A percentile compares a stretch with the other conserved stretches of the same genome.
phyloP scores from a whole-genome alignment of 2,797 vertebrate genomes.

The Acanthornis magna region DNA sequence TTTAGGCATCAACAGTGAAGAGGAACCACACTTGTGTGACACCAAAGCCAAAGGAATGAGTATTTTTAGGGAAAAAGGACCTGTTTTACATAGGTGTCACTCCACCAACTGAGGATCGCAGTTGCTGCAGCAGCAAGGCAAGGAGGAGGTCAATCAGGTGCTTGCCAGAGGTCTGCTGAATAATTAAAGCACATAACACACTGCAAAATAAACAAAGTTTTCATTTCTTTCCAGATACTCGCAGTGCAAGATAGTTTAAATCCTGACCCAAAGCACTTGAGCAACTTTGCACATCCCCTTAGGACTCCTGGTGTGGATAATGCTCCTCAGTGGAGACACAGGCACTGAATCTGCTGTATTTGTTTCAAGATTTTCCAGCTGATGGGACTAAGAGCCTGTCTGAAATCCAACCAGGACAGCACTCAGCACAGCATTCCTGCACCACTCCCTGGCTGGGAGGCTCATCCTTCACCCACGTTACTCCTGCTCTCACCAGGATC shows the following conservation, averaged over 20 bases:
- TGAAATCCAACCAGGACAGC: neutral
- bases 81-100: neutral
- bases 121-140: neutral
- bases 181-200: neutral
- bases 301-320: neutral
- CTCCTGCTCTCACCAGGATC: neutral
- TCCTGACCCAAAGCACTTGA: neutral
- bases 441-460: neutral
- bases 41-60: neutral
- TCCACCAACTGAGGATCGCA: neutral
- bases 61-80: neutral
- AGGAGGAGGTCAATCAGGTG: neutral
- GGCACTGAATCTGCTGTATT: neutral
- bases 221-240: neutral
- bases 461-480: rapidly evolving
- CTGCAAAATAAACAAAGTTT: conserved; percentile 8
- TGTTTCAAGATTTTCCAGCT: conserved; percentile 25
- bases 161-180: neutral
- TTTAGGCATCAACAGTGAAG: neutral
- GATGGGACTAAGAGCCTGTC: neutral
- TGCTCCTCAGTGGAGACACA: neutral
- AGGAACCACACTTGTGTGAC: neutral
- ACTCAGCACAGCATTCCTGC: neutral
- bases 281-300: neutral
- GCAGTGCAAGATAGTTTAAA: neutral